A percentile compares a stretch with the other conserved stretches of the same genome.
Evolutionary conservation across 2,797 vertebrate species (phyloP).

Genomic region (Acomys russatus): DNA sequence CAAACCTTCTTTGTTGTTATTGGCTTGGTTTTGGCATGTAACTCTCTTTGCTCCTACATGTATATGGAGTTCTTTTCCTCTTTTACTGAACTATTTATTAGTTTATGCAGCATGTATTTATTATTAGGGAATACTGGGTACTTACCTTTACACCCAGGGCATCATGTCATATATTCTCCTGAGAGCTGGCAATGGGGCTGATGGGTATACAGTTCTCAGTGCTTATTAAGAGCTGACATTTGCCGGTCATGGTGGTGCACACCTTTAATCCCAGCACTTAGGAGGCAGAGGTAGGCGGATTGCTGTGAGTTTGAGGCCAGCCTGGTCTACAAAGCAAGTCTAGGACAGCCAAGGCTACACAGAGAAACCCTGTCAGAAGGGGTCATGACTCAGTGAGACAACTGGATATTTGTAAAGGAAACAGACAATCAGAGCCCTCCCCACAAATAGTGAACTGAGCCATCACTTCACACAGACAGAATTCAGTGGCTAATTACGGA

Average conservation of each 20-base stretch:
- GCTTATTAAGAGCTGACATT: not conserved
- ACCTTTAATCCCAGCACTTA: too few species aligned
- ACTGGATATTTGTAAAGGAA: not conserved
- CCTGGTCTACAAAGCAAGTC: too few species aligned
- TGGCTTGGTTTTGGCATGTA: not conserved
- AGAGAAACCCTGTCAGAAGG: not conserved
- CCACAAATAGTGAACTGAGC: not conserved
- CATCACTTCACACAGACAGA: not conserved
- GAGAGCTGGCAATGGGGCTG: not conserved
- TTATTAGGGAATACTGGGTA: not conserved
- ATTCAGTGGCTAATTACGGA: conserved; percentile 35
- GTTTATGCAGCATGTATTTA: conserved; percentile 14
- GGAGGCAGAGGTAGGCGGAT: too few species aligned
- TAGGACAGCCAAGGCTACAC: too few species aligned
- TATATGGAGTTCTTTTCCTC: conserved; percentile 1
- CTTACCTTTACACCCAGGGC: not conserved
- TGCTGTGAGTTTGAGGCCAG: too few species aligned
- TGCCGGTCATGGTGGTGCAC: not conserved
- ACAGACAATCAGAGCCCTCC: not conserved
- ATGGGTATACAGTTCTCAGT: not conserved
- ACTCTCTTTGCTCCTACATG: not conserved
- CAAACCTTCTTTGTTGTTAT: not conserved
- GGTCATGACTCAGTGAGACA: not conserved
- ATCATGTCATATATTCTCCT: not conserved
- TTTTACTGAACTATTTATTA: not conserved